Conservation (phyloP, 2,113 vertebrate genomes). For the Peromyscus leucopus region DNA sequence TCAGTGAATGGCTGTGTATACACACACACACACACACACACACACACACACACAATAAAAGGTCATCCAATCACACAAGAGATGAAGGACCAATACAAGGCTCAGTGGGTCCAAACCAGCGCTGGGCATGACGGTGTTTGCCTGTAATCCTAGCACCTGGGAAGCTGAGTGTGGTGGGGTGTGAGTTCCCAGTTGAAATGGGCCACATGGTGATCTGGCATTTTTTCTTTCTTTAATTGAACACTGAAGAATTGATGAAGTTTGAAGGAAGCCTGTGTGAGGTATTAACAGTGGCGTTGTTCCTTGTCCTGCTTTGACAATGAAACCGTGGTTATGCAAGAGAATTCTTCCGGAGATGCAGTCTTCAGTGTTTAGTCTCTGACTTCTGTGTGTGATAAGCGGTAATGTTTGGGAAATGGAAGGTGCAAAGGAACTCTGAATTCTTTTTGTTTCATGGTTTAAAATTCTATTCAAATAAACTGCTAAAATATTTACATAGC, state of each 20-base stretch:
- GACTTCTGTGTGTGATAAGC: neutral
- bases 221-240: neutral
- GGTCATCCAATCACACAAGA: neutral
- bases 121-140: neutral
- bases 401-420: neutral
- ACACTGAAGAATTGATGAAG: neutral
- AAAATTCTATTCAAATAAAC: constrained; percentile 30
- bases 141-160: neutral
- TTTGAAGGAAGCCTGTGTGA: neutral
- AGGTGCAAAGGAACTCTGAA: neutral
- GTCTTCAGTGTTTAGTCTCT: neutral
- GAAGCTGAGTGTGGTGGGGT: neutral
- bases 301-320: neutral
- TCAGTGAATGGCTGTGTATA: neutral
- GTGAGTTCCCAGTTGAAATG: neutral
- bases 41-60: neutral
- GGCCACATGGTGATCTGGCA: neutral
- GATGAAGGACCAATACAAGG: neutral
- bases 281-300: neutral
- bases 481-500: neutral
- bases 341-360: neutral
- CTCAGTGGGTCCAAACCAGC: neutral
- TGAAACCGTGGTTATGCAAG: neutral
- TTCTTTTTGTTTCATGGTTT: neutral
- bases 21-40: neutral